Conservation (phyloP, 2,113 vertebrate genomes). For the Toxotes jaculatrix region DNA sequence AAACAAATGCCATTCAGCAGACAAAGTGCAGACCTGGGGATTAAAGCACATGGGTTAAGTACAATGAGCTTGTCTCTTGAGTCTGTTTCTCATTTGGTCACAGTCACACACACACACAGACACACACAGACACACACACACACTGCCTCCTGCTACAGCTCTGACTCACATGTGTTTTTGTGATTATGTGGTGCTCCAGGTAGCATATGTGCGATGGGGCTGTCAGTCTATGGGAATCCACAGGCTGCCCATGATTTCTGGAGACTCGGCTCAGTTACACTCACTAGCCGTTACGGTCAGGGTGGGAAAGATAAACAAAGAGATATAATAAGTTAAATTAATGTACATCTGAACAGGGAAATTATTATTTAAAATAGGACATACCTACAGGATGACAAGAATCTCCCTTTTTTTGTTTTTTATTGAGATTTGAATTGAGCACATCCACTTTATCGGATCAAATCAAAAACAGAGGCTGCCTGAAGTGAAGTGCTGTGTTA, state of each 20-base stretch:
- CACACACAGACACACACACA: background rate
- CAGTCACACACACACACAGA: slow-evolving; percentile 12
- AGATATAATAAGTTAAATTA: background rate
- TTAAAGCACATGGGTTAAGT: slow-evolving; percentile 20
- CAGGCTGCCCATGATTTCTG: slow-evolving; percentile 5
- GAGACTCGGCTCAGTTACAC: background rate
- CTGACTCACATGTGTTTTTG: slow-evolving; percentile 57
- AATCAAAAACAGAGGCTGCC: slow-evolving; percentile 21
- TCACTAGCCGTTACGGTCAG: background rate
- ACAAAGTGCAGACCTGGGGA: slow-evolving; percentile 35
- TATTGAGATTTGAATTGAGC: background rate
- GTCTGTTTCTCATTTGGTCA: slow-evolving; percentile 59
- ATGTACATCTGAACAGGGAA: background rate
- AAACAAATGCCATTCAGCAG: slow-evolving; percentile 40
- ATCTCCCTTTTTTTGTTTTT: background rate
- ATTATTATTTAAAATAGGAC: no score
- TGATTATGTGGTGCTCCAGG: slow-evolving; percentile 50
- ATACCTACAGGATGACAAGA: background rate
- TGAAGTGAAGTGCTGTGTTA: background rate
- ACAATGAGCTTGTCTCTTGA: slow-evolving; percentile 37
- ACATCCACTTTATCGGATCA: background rate
- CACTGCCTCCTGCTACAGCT: background rate
- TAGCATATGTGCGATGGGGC: slow-evolving; percentile 19
- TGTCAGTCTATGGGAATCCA: slow-evolving; percentile 17
- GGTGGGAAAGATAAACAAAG: background rate